Conservation (phyloP, 2,888 invertebrate genomes). For the Lordiphosa andalusiaca region DNA sequence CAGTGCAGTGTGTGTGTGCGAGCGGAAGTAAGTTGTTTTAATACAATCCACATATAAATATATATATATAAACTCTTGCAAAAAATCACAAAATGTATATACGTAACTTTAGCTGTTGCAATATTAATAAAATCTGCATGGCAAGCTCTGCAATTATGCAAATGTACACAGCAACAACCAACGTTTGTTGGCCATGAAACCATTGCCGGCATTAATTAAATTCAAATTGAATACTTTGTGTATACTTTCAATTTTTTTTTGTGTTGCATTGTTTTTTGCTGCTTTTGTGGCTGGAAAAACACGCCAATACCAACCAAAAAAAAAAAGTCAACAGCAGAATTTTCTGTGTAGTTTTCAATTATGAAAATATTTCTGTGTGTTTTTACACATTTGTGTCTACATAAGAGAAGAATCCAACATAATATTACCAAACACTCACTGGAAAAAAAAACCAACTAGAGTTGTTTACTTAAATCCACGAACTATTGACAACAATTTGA, state of each 20-base stretch:
- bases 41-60: too few relatives aligned
- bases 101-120: slow-evolving; percentile 8
- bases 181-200: slow-evolving; percentile 57
- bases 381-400: slow-evolving; percentile 12
- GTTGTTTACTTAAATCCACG: too few relatives aligned
- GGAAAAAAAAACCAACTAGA: slow-evolving; percentile 3
- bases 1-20: too few relatives aligned
- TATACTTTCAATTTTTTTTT: slow-evolving; percentile 36
- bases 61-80: background rate
- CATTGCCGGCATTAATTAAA: slow-evolving; percentile 51
- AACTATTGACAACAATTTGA: too few relatives aligned
- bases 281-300: slow-evolving; percentile 12
- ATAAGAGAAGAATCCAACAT: slow-evolving; percentile 13
- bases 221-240: slow-evolving; percentile 43
- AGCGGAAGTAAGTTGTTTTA: too few relatives aligned
- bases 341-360: slow-evolving; percentile 31
- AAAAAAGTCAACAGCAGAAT: too few relatives aligned
- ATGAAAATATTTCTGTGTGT: slow-evolving; percentile 15
- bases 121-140: slow-evolving; percentile 1
- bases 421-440: slow-evolving; percentile 10
- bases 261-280: slow-evolving; percentile 4
- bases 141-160: slow-evolving; percentile 43
- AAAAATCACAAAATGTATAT: slow-evolving; percentile 3
- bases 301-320: slow-evolving; percentile 18
- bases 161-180: slow-evolving; percentile 30